Conservation (phyloP, 1,140 invertebrate genomes). For the Eumaeus atala region DNA sequence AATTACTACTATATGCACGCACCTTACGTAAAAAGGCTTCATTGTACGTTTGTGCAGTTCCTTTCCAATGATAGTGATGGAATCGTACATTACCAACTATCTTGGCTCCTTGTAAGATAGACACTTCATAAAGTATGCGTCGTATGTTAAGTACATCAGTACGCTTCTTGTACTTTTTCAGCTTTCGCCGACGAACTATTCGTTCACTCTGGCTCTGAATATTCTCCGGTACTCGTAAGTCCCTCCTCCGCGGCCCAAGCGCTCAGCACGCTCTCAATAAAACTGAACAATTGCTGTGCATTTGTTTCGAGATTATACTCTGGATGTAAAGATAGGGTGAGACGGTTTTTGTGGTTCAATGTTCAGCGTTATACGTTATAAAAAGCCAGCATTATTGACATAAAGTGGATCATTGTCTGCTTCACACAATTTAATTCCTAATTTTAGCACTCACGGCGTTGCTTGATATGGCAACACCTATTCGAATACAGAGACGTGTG, state of each 20-base stretch:
- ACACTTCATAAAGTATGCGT: slow-evolving; percentile 78
- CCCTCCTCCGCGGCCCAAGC: slow-evolving; percentile 82
- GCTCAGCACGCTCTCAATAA: slow-evolving; percentile 81
- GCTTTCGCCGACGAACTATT: slow-evolving; percentile 77
- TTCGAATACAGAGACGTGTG: too few species aligned
- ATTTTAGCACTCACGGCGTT: too few species aligned
- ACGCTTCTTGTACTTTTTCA: slow-evolving; percentile 78
- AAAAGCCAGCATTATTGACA: too few species aligned
- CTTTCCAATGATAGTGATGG: slow-evolving; percentile 83
- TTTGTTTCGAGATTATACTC: slow-evolving; percentile 77
- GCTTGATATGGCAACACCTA: too few species aligned
- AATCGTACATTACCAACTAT: slow-evolving; percentile 79
- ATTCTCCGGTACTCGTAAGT: slow-evolving; percentile 78
- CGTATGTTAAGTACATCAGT: slow-evolving; percentile 78
- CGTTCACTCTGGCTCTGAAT: slow-evolving; percentile 78
- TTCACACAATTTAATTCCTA: too few species aligned
- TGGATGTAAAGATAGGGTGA: slow-evolving; percentile 71
- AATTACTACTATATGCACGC: too few species aligned
- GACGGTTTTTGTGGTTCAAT: slow-evolving; percentile 42
- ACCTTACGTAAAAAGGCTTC: slow-evolving; percentile 85
- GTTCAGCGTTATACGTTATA: too few species aligned
- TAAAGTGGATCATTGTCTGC: too few species aligned
- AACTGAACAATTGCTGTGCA: slow-evolving; percentile 85
- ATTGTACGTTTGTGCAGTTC: slow-evolving; percentile 82
- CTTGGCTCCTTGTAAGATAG: slow-evolving; percentile 77